Conservation (phyloP, 2,888 invertebrate species). For the Dynastes tityus region DNA sequence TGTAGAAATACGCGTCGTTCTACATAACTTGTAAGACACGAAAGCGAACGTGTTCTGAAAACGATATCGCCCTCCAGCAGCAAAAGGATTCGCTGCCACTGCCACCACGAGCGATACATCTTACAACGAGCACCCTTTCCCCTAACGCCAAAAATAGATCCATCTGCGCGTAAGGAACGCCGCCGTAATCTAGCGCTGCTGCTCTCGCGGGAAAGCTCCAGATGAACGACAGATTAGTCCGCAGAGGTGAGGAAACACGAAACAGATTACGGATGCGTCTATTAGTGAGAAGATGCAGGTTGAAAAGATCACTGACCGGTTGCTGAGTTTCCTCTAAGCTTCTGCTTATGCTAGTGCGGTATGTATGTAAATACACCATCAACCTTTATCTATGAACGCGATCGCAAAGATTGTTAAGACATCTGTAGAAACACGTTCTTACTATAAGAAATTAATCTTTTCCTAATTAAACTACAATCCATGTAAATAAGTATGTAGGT, state of each 20-base stretch:
- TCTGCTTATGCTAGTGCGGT: neutral
- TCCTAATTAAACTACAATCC: neutral
- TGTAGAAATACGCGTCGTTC: constrained; percentile 1
- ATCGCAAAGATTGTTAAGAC: no score
- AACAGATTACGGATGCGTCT: constrained; percentile 42
- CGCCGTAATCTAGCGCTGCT: constrained; percentile 15
- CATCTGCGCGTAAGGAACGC: constrained; percentile 34
- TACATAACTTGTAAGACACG: constrained; percentile 22
- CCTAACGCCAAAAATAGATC: constrained; percentile 31
- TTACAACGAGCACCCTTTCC: constrained; percentile 35
- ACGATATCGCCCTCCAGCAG: constrained; percentile 28
- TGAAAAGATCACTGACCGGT: constrained; percentile 45
- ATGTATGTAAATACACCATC: neutral
- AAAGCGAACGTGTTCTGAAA: constrained; percentile 41
- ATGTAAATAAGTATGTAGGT: no score
- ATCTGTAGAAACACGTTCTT: no score
- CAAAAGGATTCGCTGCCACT: constrained; percentile 25
- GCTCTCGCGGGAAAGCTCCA: constrained; percentile 39
- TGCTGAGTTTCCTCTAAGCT: constrained; percentile 2
- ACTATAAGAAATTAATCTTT: neutral
- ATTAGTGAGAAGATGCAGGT: constrained; percentile 41
- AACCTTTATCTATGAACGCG: no score
- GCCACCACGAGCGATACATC: constrained; percentile 30
- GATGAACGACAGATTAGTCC: constrained; percentile 44
- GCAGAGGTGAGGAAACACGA: constrained; percentile 46